A percentile compares a stretch with the other conserved stretches of the same genome.
These are phyloP conservation scores for Dynastes maya DNA, from an alignment of 2,888 invertebrate genomes.

Conservation along the genomic window DNA sequence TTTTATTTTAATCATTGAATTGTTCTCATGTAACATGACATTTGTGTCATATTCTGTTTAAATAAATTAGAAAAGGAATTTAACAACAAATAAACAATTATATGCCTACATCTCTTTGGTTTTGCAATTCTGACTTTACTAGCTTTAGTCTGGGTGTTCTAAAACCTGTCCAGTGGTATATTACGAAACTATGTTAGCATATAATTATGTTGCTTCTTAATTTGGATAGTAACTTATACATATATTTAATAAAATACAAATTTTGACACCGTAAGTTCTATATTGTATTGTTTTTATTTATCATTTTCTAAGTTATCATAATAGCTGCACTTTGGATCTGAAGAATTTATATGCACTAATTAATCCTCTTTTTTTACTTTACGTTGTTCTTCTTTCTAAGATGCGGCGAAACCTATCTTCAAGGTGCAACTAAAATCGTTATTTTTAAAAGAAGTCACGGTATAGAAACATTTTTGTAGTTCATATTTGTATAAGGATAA, in stretches of 20 bases:
- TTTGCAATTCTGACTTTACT: slow-evolving; percentile 18
- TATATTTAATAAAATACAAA: slow-evolving; percentile 25
- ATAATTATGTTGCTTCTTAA: slow-evolving; percentile 34
- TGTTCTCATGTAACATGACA: slow-evolving; percentile 28
- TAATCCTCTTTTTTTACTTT: slow-evolving; percentile 33
- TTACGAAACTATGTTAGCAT: slow-evolving; percentile 37
- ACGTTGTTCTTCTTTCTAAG: slow-evolving; percentile 14
- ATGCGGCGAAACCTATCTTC: slow-evolving; percentile 28
- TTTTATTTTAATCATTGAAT: slow-evolving; percentile 13
- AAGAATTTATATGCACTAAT: slow-evolving; percentile 43
- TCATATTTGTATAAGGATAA: slow-evolving; percentile 58
- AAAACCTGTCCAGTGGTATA: slow-evolving; percentile 16
- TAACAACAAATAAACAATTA: slow-evolving; percentile 28
- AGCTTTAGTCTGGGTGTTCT: slow-evolving; percentile 29
- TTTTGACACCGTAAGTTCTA: slow-evolving; percentile 6
- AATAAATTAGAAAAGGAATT: slow-evolving; percentile 32
- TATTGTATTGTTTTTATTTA: slow-evolving; percentile 33
- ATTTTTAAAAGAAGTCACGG: slow-evolving; percentile 48
- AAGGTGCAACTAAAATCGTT: slow-evolving; percentile 51
- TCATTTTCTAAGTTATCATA: slow-evolving; percentile 37
- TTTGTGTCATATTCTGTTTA: slow-evolving; percentile 43
- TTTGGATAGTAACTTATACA: slow-evolving; percentile 35
- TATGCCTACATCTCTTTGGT: slow-evolving; percentile 1
- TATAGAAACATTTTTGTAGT: slow-evolving; percentile 57
- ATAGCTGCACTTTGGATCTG: slow-evolving; percentile 51